Conservation (phyloP, 2,888 invertebrate species). For the Antheraea yamamai region DNA sequence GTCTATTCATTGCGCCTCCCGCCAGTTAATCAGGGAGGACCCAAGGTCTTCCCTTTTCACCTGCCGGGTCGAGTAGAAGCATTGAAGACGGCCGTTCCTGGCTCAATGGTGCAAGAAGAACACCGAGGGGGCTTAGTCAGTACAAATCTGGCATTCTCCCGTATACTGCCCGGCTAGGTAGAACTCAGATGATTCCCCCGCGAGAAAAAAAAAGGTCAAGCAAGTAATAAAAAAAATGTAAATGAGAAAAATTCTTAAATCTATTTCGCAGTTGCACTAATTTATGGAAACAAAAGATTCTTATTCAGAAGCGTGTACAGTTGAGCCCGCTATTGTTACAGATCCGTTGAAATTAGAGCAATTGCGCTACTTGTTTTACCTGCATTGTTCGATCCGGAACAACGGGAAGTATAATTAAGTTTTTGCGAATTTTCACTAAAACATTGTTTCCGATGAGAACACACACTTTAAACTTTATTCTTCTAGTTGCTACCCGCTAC, state of each 20-base stretch:
- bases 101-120: no score
- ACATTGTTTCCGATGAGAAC: background rate
- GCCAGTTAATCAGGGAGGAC: no score
- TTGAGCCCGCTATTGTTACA: slow-evolving; percentile 9
- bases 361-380: background rate
- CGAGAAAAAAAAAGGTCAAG: background rate
- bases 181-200: no score
- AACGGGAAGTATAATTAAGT: background rate
- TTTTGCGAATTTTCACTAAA: background rate
- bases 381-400: slow-evolving; percentile 9
- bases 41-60: no score
- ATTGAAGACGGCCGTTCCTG: no score
- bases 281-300: slow-evolving; percentile 9
- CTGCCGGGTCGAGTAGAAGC: no score
- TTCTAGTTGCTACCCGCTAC: background rate
- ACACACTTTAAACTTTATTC: background rate
- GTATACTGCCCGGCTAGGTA: no score
- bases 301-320: slow-evolving; percentile 12
- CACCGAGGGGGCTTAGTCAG: no score
- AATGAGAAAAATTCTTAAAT: background rate
- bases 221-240: background rate
- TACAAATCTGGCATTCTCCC: no score
- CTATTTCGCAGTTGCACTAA: background rate
- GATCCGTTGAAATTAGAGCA: slow-evolving; percentile 8
- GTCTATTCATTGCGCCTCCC: no score